These are phyloP conservation scores for Macrochelys suwanniensis DNA, from an alignment of 2,797 vertebrate genomes.

Conservation along the genomic window DNA sequence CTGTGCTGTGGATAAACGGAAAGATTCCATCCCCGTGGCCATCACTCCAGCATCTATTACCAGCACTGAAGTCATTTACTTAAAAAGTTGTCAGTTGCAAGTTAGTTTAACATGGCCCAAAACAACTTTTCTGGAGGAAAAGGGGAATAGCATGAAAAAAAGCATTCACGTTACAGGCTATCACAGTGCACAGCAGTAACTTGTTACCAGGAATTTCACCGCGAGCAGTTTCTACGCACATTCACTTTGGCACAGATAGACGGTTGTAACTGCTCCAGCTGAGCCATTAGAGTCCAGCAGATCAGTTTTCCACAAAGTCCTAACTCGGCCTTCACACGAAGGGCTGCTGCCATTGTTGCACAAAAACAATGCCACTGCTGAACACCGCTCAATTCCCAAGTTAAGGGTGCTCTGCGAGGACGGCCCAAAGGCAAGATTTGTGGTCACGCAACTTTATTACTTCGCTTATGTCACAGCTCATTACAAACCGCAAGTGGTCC, in stretches of 20 bases:
- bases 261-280: not conserved
- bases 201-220: not conserved
- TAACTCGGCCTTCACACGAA: not conserved
- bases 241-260: not conserved
- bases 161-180: not conserved
- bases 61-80: not conserved
- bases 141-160: not conserved
- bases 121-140: not conserved
- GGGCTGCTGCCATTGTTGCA: not conserved
- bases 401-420: not conserved
- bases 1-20: not conserved
- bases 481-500: not conserved
- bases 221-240: not conserved
- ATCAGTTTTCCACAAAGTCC: not conserved
- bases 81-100: not conserved
- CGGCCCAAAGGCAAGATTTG: not conserved
- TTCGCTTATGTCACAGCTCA: not conserved
- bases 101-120: not conserved
- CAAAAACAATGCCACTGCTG: not conserved
- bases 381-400: accelerated
- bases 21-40: conserved; percentile 9
- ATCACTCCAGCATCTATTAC: not conserved
- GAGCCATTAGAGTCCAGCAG: not conserved
- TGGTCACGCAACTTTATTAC: not conserved
- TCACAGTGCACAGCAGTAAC: conserved; percentile 4